Percentiles rank a stretch among this genome's conserved stretches.
These are phyloP conservation scores for Hormiphora californensis DNA, from an alignment of 37 sponge, comb jelly and placozoan species.

Conservation along the genomic window DNA sequence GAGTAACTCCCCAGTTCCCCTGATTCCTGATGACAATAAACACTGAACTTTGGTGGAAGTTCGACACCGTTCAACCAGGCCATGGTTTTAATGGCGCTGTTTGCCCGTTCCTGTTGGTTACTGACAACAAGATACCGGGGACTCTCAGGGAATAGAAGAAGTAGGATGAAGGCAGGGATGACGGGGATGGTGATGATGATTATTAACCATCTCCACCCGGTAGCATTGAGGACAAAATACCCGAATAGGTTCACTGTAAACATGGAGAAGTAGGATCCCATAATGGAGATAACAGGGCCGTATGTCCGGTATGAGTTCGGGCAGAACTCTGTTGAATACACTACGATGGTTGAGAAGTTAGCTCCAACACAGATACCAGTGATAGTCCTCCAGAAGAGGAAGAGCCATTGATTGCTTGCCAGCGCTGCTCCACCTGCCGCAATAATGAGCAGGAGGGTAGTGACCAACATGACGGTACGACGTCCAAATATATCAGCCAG, in stretches of 20 bases:
- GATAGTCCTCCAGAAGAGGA: slow-evolving; percentile 34
- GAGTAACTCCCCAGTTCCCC: neutral
- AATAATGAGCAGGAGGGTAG: neutral
- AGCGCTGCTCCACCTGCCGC: slow-evolving; percentile 20
- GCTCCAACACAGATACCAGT: slow-evolving; percentile 37
- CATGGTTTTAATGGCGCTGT: neutral
- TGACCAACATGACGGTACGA: neutral
- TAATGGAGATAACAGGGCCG: slow-evolving; percentile 20
- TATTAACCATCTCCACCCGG: slow-evolving; percentile 46
- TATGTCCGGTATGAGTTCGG: neutral
- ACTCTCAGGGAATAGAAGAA: slow-evolving; percentile 6
- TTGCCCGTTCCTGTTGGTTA: neutral
- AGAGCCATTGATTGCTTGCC: neutral
- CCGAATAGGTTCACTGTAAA: neutral
- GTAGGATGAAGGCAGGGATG: slow-evolving; percentile 6
- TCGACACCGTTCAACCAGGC: neutral
- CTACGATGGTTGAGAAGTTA: slow-evolving; percentile 33
- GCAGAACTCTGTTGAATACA: slow-evolving; percentile 48
- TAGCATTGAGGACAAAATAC: neutral
- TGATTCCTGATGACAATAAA: slow-evolving; percentile 40
- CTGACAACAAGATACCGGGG: slow-evolving; percentile 29
- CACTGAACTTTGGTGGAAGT: neutral
- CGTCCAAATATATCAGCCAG: slow-evolving; percentile 16
- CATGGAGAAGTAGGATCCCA: slow-evolving; percentile 47
- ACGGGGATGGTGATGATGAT: slow-evolving; percentile 35